Evolutionary conservation across 2,113 vertebrate genomes (phyloP).

Genomic region (Tricholaema leucomelas): DNA sequence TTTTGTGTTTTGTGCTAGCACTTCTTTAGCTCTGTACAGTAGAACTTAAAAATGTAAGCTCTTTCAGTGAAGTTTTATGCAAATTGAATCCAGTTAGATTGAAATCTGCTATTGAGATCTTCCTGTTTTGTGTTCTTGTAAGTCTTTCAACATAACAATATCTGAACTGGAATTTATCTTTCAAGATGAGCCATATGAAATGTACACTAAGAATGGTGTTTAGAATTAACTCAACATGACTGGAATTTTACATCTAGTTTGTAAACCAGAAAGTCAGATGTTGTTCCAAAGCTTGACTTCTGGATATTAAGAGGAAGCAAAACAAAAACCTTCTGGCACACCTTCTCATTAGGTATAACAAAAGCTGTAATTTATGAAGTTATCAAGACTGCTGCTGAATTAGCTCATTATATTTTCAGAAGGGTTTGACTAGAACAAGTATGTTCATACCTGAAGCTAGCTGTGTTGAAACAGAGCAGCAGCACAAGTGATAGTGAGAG

Average conservation of each 20-base stretch:
- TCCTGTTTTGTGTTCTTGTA: not conserved
- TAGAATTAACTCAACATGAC: rapidly evolving
- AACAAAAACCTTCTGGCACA: not conserved
- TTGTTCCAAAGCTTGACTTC: not conserved
- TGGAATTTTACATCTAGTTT: too few species aligned
- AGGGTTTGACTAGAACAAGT: not conserved
- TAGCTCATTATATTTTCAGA: not conserved
- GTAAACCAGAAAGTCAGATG: rapidly evolving
- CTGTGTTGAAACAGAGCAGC: not conserved
- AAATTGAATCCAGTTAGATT: not conserved
- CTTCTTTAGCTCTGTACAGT: not conserved
- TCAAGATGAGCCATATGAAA: not conserved
- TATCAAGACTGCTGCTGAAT: not conserved
- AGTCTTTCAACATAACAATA: not conserved
- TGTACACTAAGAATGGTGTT: not conserved
- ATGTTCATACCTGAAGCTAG: not conserved
- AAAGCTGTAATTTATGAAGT: not conserved
- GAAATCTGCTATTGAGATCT: not conserved
- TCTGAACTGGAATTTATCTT: not conserved
- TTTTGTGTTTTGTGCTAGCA: not conserved
- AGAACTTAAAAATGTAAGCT: not conserved
- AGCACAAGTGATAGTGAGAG: not conserved
- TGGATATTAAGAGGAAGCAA: constrained; percentile 1
- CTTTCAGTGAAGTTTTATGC: not conserved
- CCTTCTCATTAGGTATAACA: not conserved